phyloP scores from a whole-genome alignment of 2,888 invertebrate genomes.

The Pachymerium ferrugineum region DNA sequence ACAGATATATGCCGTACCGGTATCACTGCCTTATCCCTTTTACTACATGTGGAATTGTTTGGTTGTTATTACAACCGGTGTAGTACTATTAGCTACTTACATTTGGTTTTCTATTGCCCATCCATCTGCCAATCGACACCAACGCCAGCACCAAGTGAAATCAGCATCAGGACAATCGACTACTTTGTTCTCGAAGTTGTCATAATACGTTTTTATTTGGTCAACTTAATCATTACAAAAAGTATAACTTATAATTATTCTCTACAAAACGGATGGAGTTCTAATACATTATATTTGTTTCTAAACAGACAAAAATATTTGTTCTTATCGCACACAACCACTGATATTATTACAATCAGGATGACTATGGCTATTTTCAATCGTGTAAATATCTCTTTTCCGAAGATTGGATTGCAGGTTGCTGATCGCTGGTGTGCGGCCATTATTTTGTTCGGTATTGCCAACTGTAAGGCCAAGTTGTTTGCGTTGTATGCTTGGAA shows the following conservation, averaged over 20 bases:
- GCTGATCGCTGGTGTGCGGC: background rate
- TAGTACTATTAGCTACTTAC: background rate
- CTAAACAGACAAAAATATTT: background rate
- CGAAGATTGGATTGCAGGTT: background rate
- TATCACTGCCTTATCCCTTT: background rate
- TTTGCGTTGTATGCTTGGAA: background rate
- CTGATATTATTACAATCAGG: background rate
- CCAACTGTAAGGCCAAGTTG: too few species aligned
- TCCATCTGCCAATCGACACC: background rate
- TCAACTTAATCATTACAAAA: too few species aligned
- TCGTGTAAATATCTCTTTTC: background rate
- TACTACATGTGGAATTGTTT: conserved; percentile 18
- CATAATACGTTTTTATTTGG: too few species aligned
- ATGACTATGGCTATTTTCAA: too few species aligned
- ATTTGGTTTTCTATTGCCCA: background rate
- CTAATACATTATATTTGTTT: too few species aligned
- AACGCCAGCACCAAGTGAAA: background rate
- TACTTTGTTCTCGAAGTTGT: too few species aligned
- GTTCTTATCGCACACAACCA: background rate
- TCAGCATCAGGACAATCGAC: background rate
- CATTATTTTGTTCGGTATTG: too few species aligned
- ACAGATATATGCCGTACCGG: background rate
- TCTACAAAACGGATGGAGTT: too few species aligned
- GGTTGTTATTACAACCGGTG: background rate
- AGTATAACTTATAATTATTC: too few species aligned